These are phyloP conservation scores for Urosaurus nigricauda DNA, from an alignment of 2,797 vertebrate species.

Conservation along the genomic window DNA sequence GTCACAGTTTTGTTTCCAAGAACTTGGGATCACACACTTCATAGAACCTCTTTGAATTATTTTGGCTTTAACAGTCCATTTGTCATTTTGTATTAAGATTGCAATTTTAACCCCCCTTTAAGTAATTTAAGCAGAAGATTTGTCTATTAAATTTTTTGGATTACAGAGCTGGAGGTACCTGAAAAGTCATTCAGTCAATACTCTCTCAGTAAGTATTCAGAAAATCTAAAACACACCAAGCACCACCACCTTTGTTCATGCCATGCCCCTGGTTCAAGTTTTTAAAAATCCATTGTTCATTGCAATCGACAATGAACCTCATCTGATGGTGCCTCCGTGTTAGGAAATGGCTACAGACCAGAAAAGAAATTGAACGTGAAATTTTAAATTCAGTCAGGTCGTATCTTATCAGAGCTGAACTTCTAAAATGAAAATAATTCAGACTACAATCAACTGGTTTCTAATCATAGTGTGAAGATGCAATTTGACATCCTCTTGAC, in stretches of 20 bases:
- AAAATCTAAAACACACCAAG: neutral
- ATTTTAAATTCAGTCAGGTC: neutral
- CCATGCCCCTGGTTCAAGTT: neutral
- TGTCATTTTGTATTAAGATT: neutral
- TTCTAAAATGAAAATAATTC: neutral
- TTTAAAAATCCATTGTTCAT: no score
- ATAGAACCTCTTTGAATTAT: neutral
- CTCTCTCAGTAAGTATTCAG: neutral
- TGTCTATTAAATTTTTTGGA: neutral
- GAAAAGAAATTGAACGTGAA: neutral
- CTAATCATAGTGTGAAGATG: constrained; percentile 56
- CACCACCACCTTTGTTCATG: neutral
- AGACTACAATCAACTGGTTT: constrained; percentile 15
- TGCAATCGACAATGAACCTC: neutral
- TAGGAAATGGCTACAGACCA: neutral
- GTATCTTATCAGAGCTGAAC: neutral
- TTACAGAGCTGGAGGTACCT: neutral
- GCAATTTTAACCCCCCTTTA: neutral
- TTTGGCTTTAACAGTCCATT: neutral
- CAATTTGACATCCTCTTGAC: constrained; percentile 48
- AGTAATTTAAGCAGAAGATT: neutral
- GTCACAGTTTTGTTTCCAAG: neutral
- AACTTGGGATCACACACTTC: neutral
- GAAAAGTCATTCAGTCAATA: neutral
- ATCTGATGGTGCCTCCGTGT: neutral